Evolutionary conservation across 2,113 vertebrate species (phyloP), one percentile per base, ranked within the genome.

Genomic region (Tupaia tana): DNA sequence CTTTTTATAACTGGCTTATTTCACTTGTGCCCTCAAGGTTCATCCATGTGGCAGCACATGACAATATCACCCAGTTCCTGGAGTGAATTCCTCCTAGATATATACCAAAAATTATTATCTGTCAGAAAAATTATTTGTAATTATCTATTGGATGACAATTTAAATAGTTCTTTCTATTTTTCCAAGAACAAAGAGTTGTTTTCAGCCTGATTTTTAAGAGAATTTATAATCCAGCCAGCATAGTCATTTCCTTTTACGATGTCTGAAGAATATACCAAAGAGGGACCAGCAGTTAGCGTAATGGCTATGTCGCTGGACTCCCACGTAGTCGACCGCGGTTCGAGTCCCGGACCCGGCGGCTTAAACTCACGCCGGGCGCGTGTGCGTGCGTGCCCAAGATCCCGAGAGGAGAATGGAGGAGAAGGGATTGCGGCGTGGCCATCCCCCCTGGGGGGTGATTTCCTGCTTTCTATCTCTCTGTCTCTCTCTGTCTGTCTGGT

Each of bases 201-300:
- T 86, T 78, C 66, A 81, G 61, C 0, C 15, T 78, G 70, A 86
- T n/a, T 92, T 94, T 82, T 86, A 59, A 89, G 43, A 73, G 27
- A 75, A 54, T 75, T 34, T 61, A 58, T 59, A 77, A 70, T 43
- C 4, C 9, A 58, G 13, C 13, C 84, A 78, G 70, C 67, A 58
- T 5, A 77, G 43, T 66, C 69, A 69, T 74, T 74, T 18, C 34
- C 19, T 92, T 79, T 89, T 54, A 94, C 9, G 71, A 83, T 19
- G 64, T 83, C 31, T 94, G n/a, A 16, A 31, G 73, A 84, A 71
- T 52, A 84, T 34, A 80, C 56, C 80, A 93, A 95, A 90, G 88
- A 74, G 20, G n/a, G n/a, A n/a, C n/a, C n/a, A n/a, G n/a, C n/a
- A n/a, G n/a, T n/a, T n/a, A n/a, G n/a, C n/a, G n/a, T n/a, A n/a